Evolutionary conservation across 2,888 invertebrate genomes (phyloP).

Genomic region (Branchipolynoe longqiensis): DNA sequence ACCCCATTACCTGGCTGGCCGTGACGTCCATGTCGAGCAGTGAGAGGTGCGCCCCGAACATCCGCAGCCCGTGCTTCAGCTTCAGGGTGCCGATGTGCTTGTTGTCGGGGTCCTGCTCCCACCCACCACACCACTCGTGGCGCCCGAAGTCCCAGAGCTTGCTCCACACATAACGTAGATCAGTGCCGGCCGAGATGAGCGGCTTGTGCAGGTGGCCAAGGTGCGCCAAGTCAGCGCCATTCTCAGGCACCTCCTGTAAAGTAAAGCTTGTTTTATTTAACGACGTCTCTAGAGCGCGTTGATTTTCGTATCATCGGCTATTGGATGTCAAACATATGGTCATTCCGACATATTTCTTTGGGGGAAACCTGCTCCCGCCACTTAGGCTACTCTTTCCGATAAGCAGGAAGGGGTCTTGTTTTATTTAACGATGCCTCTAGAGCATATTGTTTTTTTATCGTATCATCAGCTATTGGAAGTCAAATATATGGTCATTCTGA

Average conservation of each 20-base stretch:
- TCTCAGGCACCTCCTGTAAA: constrained; percentile 92
- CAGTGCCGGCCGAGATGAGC: constrained; percentile 83
- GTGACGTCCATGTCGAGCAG: constrained; percentile 85
- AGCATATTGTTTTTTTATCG: no score
- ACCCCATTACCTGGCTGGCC: constrained; percentile 86
- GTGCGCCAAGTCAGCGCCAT: constrained; percentile 93
- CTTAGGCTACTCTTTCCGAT: no score
- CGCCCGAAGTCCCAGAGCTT: constrained; percentile 82
- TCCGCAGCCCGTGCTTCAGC: constrained; percentile 86
- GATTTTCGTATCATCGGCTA: no score
- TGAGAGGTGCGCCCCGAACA: constrained; percentile 84
- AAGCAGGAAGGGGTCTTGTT: no score
- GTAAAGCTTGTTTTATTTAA: no score
- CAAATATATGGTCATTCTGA: no score
- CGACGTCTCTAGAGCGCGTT: no score
- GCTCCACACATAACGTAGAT: constrained; percentile 79
- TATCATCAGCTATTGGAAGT: no score
- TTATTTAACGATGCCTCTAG: no score
- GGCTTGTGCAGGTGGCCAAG: constrained; percentile 89
- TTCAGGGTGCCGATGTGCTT: constrained; percentile 86
- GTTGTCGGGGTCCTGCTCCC: constrained; percentile 83
- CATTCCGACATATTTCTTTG: no score
- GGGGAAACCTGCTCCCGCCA: no score
- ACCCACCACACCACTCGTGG: constrained; percentile 86
- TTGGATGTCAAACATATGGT: no score